Evolutionary conservation across 2,113 vertebrate species (phyloP).

Genomic region (Paramormyrops kingsleyae): DNA sequence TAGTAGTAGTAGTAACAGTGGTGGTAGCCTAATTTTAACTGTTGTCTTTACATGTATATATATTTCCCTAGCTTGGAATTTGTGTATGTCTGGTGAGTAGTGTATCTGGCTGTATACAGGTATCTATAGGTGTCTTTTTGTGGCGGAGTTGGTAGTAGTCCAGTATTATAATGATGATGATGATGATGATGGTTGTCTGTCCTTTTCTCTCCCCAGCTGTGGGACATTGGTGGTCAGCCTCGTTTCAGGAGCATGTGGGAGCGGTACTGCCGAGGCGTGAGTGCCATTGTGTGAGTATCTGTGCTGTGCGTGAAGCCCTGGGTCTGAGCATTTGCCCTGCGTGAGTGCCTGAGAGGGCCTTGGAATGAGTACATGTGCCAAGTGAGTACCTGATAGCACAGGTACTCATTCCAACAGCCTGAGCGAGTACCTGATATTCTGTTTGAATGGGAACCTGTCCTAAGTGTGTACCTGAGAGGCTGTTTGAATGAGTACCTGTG

Average conservation of each 20-base stretch:
- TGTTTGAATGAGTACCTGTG: background rate
- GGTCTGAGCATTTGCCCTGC: background rate
- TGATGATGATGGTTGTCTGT: background rate
- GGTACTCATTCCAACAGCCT: background rate
- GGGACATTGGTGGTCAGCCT: slow-evolving; percentile 84
- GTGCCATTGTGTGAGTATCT: slow-evolving; percentile 80
- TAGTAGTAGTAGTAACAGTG: background rate
- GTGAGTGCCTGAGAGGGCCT: background rate
- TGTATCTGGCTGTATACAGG: background rate
- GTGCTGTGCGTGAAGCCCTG: background rate
- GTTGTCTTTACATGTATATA: background rate
- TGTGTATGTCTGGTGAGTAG: background rate
- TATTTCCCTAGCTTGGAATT: background rate
- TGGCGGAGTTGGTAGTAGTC: background rate
- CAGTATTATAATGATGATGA: background rate
- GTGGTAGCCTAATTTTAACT: background rate
- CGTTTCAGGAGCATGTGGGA: slow-evolving; percentile 90
- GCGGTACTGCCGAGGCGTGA: slow-evolving; percentile 79
- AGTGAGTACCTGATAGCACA: background rate
- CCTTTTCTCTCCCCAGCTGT: slow-evolving; percentile 54
- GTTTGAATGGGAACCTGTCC: background rate
- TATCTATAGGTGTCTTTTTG: background rate
- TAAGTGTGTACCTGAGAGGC: background rate
- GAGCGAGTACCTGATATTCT: background rate
- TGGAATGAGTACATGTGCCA: background rate